Conservation (phyloP, 1,140 invertebrate species). For the Teleopsis dalmanni region DNA sequence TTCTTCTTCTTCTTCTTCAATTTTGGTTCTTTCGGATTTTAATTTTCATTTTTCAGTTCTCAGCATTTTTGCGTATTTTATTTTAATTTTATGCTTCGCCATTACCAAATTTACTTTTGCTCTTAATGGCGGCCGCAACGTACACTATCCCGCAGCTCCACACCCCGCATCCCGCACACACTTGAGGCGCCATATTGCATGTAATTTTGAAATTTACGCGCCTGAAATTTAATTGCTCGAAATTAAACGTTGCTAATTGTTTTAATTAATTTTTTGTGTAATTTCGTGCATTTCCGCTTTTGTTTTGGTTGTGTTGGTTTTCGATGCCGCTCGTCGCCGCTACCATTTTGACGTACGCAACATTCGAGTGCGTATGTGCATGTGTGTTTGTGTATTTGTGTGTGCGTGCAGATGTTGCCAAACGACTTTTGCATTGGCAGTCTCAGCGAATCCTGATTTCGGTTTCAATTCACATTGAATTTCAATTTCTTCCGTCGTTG, state of each 20-base stretch:
- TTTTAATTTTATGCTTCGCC: too few species aligned
- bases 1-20: too few species aligned
- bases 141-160: not conserved
- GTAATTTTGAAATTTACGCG: slow-evolving; percentile 4
- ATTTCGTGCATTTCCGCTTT: slow-evolving; percentile 1
- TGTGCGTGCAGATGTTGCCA: slow-evolving; percentile 3
- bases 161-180: not conserved
- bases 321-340: not conserved
- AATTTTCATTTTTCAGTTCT: too few species aligned
- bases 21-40: too few species aligned
- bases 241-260: slow-evolving; percentile 29
- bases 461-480: not conserved
- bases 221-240: slow-evolving; percentile 6
- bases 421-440: slow-evolving; percentile 8
- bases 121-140: too few species aligned
- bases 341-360: not conserved
- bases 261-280: slow-evolving; percentile 40
- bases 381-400: not conserved
- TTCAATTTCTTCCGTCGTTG: not conserved
- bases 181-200: not conserved
- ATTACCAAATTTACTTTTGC: too few species aligned
- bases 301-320: not conserved
- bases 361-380: not conserved
- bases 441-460: slow-evolving; percentile 17
- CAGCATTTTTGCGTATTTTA: too few species aligned